Conservation (phyloP, 2,797 vertebrate species). For the Limosa lapponica region DNA sequence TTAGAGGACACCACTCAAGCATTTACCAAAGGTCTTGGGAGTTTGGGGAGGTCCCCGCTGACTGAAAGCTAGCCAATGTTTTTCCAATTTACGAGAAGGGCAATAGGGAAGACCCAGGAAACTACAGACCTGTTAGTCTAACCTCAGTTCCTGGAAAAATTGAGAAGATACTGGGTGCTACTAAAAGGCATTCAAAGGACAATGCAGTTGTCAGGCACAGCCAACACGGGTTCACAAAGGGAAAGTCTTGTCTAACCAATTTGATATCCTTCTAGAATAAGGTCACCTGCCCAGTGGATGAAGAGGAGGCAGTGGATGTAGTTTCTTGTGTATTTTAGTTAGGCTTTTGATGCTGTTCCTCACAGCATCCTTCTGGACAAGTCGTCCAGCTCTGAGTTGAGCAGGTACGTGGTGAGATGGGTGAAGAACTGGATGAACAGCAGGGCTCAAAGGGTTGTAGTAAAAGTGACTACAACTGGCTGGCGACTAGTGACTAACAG, state of each 20-base stretch:
- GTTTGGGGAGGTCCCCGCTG: neutral
- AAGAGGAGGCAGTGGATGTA: neutral
- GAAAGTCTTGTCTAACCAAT: neutral
- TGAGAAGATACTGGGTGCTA: neutral
- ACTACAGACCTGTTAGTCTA: neutral
- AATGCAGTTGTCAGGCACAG: neutral
- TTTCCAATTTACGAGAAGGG: neutral
- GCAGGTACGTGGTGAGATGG: neutral
- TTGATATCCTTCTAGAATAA: neutral
- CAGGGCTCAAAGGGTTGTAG: neutral
- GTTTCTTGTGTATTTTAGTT: neutral
- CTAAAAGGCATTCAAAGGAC: neutral
- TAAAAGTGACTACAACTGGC: neutral
- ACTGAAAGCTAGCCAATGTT: neutral
- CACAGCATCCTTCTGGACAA: neutral
- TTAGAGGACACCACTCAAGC: neutral
- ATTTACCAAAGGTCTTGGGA: neutral
- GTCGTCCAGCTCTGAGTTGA: neutral
- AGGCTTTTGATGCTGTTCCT: neutral
- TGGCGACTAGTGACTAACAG: accelerated
- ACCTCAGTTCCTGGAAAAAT: neutral
- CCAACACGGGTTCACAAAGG: neutral
- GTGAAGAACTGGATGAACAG: neutral
- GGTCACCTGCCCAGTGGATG: neutral
- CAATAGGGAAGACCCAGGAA: neutral